Evolutionary conservation across 2,797 vertebrate genomes (phyloP).

Genomic region (Brotogeris chrysoptera): DNA sequence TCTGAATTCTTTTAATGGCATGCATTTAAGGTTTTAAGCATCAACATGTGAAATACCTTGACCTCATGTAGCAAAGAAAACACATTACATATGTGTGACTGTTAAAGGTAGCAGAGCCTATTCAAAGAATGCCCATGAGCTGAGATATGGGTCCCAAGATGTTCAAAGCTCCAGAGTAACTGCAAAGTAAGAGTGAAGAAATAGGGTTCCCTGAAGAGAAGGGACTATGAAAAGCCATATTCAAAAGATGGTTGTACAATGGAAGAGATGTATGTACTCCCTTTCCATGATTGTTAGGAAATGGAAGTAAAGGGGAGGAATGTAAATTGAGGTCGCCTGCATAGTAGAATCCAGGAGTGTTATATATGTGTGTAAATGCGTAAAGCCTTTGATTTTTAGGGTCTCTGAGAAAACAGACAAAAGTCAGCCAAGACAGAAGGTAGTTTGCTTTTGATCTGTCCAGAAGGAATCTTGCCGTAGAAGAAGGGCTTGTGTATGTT

Average conservation of each 20-base stretch:
- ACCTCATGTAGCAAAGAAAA: not conserved
- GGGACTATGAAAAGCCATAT: not conserved
- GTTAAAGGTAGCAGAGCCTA: not conserved
- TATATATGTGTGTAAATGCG: not conserved
- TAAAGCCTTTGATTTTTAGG: not conserved
- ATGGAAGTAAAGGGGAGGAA: not conserved
- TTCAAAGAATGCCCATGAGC: not conserved
- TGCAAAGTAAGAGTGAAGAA: not conserved
- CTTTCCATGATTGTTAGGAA: rapidly evolving
- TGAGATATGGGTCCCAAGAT: not conserved
- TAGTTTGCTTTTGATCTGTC: not conserved
- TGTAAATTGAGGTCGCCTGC: not conserved
- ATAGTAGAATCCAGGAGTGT: not conserved
- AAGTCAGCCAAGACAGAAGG: not conserved
- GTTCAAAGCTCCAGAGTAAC: not conserved
- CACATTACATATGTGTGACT: rapidly evolving
- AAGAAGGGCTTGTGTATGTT: not conserved
- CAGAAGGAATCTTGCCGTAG: not conserved
- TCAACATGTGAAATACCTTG: rapidly evolving
- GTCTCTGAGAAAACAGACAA: not conserved
- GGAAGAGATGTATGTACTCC: not conserved
- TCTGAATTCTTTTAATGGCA: not conserved
- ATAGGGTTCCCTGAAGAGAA: not conserved
- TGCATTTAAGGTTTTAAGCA: not conserved
- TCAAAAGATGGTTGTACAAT: not conserved